phyloP scores from a whole-genome alignment of 2,797 vertebrate genomes.

The Bovichtus variegatus region DNA sequence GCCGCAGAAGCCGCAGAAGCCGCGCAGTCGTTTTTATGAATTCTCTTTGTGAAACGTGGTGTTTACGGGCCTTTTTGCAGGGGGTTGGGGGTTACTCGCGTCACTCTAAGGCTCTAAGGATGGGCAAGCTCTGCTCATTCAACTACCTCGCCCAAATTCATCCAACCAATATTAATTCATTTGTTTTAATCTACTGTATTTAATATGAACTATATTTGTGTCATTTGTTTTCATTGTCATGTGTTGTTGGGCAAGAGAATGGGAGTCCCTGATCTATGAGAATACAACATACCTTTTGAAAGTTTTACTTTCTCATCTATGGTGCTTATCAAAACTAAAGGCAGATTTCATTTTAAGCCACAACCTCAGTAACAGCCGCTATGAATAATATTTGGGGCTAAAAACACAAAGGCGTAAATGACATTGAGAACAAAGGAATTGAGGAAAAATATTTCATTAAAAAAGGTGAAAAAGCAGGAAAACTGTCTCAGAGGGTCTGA shows the following conservation, averaged over 20 bases:
- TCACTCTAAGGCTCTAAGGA: too few species aligned
- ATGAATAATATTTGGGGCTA: not conserved
- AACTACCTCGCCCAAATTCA: not conserved
- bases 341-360: constrained; percentile 9
- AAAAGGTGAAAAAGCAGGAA: constrained; percentile 9
- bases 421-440: constrained; percentile 21
- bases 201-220: too few species aligned
- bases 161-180: too few species aligned
- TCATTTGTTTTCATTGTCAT: not conserved
- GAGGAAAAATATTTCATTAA: not conserved
- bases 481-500: constrained; percentile 74
- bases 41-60: too few species aligned
- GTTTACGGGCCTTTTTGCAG: too few species aligned
- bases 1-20: too few species aligned
- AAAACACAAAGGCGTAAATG: constrained; percentile 3
- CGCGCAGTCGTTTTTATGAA: too few species aligned
- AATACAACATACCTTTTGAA: not conserved
- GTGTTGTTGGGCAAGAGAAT: not conserved
- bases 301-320: not conserved
- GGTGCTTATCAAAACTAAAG: not conserved
- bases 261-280: not conserved
- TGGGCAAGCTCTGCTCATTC: too few species aligned
- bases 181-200: too few species aligned
- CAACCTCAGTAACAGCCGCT: not conserved
- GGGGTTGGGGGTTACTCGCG: too few species aligned